These are phyloP conservation scores for Catharus fuscescens DNA, from an alignment of 2,113 vertebrate genomes.

Conservation along the genomic window DNA sequence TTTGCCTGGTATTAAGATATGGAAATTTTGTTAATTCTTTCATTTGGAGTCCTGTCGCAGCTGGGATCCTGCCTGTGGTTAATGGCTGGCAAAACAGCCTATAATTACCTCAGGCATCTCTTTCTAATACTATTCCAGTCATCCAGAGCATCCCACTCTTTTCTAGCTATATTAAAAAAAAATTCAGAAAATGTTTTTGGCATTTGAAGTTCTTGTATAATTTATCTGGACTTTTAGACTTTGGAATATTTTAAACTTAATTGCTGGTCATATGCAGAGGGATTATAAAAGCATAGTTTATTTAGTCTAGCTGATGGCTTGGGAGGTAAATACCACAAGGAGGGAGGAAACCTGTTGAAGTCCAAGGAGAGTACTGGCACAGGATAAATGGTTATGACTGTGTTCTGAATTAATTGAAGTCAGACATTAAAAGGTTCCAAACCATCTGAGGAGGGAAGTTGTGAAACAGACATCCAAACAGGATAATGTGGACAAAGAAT, in stretches of 20 bases:
- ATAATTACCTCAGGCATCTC: constrained; percentile 34
- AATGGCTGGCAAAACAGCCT: constrained; percentile 19
- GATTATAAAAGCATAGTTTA: constrained; percentile 7
- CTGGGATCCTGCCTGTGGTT: constrained; percentile 32
- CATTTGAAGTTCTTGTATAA: not conserved
- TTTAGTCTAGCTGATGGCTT: constrained; percentile 52
- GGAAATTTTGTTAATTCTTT: constrained; percentile 36
- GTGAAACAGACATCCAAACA: constrained; percentile 45
- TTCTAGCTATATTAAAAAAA: not conserved
- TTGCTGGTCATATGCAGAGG: not conserved
- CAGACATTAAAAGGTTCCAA: constrained; percentile 44
- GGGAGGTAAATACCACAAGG: not conserved
- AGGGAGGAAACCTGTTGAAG: constrained; percentile 52
- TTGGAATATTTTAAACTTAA: not conserved
- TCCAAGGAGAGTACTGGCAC: constrained; percentile 27
- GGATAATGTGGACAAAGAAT: constrained; percentile 57
- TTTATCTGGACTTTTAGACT: not conserved
- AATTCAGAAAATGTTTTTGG: not conserved
- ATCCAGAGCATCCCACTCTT: not conserved
- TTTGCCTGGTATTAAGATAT: constrained; percentile 8
- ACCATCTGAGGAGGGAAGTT: constrained; percentile 24
- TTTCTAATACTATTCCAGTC: not conserved
- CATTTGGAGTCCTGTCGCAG: constrained; percentile 19
- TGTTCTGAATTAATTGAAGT: constrained; percentile 52
- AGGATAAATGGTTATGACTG: constrained; percentile 36